Conservation (phyloP, 2,888 invertebrate genomes). For the Leptopterna dolabrata region DNA sequence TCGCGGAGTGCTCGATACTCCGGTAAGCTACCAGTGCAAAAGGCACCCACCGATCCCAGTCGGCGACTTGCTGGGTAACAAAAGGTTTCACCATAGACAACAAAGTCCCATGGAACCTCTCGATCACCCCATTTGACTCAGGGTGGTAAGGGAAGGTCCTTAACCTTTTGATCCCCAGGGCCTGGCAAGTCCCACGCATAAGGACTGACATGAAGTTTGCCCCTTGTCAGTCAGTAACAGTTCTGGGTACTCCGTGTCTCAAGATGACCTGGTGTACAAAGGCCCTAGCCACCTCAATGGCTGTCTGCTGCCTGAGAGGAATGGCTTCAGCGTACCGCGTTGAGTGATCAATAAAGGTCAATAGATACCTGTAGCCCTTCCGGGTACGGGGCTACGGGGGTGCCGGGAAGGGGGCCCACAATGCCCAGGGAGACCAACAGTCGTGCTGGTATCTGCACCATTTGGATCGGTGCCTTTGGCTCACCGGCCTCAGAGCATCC, state of each 20-base stretch:
- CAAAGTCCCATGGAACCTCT: not conserved
- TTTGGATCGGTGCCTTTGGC: slow-evolving; percentile 64
- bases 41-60: not conserved
- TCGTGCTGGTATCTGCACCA: slow-evolving; percentile 64
- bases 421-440: slow-evolving; percentile 65
- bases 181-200: too few species aligned
- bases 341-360: slow-evolving; percentile 64
- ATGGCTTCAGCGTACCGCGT: slow-evolving; percentile 63
- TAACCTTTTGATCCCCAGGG: not conserved
- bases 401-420: slow-evolving; percentile 64
- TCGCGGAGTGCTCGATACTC: not conserved
- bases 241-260: not conserved
- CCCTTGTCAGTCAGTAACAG: not conserved
- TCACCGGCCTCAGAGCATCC: slow-evolving; percentile 33
- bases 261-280: not conserved
- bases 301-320: slow-evolving; percentile 64
- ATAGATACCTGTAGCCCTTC: slow-evolving; percentile 64
- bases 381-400: slow-evolving; percentile 63
- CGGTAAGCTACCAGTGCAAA: not conserved
- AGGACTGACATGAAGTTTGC: not conserved
- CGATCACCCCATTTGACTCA: not conserved
- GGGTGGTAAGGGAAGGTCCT: not conserved
- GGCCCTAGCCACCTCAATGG: slow-evolving; percentile 64
- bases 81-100: not conserved
- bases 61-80: not conserved